Conservation (phyloP, 2,888 invertebrate genomes). For the Brachypalpus laphriformis region DNA sequence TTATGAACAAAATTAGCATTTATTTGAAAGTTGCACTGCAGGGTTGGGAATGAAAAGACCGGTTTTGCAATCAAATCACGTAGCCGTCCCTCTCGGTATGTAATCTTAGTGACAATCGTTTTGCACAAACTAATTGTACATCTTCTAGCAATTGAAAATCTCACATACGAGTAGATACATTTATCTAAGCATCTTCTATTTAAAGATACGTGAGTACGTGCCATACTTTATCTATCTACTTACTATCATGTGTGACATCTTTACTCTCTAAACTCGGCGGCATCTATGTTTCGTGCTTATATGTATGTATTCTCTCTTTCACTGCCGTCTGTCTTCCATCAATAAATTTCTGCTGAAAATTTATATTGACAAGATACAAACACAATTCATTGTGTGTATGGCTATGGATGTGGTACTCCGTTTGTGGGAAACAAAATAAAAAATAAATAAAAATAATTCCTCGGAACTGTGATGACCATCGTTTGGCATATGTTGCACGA, state of each 20-base stretch:
- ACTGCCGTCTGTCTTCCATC: slow-evolving; percentile 6
- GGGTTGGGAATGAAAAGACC: background rate
- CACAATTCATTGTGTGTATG: slow-evolving; percentile 42
- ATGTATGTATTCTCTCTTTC: background rate
- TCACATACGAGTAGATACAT: slow-evolving; percentile 8
- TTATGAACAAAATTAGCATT: background rate
- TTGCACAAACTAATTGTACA: background rate
- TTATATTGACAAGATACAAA: slow-evolving; percentile 61
- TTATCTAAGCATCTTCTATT: slow-evolving; percentile 16
- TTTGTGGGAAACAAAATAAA: slow-evolving; percentile 20
- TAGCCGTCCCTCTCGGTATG: background rate
- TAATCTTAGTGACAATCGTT: background rate
- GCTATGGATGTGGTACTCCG: background rate
- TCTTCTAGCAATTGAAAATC: background rate
- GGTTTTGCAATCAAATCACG: slow-evolving; percentile 2
- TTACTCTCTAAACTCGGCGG: slow-evolving; percentile 2
- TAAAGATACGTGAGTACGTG: slow-evolving; percentile 67
- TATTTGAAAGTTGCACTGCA: background rate
- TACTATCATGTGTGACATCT: slow-evolving; percentile 38
- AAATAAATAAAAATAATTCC: slow-evolving; percentile 42
- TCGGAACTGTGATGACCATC: slow-evolving; percentile 52
- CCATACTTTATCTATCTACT: slow-evolving; percentile 42
- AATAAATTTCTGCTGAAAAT: slow-evolving; percentile 58
- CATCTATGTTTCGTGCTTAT: slow-evolving; percentile 32
- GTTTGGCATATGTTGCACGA: slow-evolving; percentile 55